Percentiles rank a stretch among this genome's conserved stretches.
These are phyloP conservation scores for Lepidothrix coronata DNA, from an alignment of 2,113 vertebrate genomes.

Conservation along the genomic window DNA sequence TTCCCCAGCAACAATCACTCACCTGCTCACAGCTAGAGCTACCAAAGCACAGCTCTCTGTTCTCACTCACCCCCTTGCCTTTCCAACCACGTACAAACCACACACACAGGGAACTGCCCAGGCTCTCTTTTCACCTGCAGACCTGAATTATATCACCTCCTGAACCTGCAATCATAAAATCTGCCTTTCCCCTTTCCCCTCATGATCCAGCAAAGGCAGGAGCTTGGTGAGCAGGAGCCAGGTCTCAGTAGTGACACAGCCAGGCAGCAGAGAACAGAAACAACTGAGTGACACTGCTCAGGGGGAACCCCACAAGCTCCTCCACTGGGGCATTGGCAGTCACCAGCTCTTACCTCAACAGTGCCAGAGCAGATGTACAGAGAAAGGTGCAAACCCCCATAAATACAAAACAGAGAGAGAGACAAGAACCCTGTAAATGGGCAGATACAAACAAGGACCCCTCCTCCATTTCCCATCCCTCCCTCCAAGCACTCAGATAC, in stretches of 20 bases:
- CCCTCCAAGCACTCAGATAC: neutral
- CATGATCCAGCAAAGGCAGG: neutral
- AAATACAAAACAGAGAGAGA: neutral
- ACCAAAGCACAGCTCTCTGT: neutral
- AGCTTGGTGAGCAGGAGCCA: neutral
- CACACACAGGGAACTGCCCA: neutral
- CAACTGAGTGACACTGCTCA: neutral
- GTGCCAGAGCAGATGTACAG: neutral
- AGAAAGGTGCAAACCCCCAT: neutral
- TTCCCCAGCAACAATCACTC: neutral
- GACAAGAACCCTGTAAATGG: neutral
- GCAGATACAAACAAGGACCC: neutral
- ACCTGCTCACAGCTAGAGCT: neutral
- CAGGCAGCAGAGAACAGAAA: neutral
- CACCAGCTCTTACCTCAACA: neutral
- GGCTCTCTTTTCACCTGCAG: neutral
- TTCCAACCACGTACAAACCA: neutral
- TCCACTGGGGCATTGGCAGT: neutral
- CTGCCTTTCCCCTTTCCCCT: neutral
- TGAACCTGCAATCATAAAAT: neutral
- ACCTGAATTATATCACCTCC: neutral
- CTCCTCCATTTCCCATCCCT: neutral
- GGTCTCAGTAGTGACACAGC: neutral
- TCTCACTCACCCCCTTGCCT: neutral
- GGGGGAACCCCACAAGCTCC: accelerated